Evolutionary conservation across 1,140 invertebrate species (phyloP), one percentile per base, ranked within the genome.

Genomic region (Drosophila repletoides): DNA sequence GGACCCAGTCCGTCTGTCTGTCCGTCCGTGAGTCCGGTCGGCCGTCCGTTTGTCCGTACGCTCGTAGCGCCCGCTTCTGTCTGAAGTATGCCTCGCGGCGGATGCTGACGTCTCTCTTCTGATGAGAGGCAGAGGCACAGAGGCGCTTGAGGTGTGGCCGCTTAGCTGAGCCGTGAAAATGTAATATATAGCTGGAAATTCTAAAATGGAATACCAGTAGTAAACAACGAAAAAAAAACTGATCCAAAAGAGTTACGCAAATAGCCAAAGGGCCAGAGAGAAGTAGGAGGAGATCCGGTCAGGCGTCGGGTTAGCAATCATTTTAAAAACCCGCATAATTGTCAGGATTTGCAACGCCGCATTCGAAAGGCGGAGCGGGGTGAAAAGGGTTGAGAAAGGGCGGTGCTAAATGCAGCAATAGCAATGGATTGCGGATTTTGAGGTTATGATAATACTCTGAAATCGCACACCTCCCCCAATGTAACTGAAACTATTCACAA

Each of bases 301-400:
- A 40, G 12, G 38, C 74, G 24, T 63, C 55, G 68, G 75, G 51
- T 74, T 69, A 73, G 67, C 76, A 80, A 81, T 81, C 64, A 70
- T 74, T 83, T 83, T 71, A 48, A 84, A 81, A 84, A 86, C 80
- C 79, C 79, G 79, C 80, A 84, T 84, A 84, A 84, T 84, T 84
- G 79, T 86, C 79, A 60, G 75, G 79, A 84, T 84, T 84, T 84
- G 79, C 79, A 84, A n/a, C 79, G 80, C 80, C 80, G n/a, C n/a
- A 58, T 58, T 5, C 45, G 38, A 61, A 45, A 34, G 49, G 31
- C 40, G 40, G 52, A 33, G 15, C 5, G n/a, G 36, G 72, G 53
- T 67, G 38, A 43, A 22, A 55, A 28, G 67, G 24, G 9, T 59
- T 41, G 17, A 46, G 65, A n/a, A n/a, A n/a, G 69, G 67, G 60